Base-by-base conservation (phyloP, 1,140 invertebrate genomes). In the Dufourea novaeangliae region DNA sequence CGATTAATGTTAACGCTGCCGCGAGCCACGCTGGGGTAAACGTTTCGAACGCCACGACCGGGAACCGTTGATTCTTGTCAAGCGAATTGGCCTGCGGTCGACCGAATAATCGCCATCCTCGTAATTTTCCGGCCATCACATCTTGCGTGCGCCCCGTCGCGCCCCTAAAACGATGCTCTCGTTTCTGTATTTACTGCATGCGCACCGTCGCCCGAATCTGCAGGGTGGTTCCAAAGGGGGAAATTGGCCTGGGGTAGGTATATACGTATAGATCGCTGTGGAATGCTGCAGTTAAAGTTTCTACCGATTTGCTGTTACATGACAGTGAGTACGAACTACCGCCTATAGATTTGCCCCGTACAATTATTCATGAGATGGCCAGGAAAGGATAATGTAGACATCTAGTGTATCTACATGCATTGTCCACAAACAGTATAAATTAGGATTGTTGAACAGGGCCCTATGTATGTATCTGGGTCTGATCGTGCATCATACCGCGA, bases 11-110 rank as follows among this genome's bases (percentile, higher is more conserved):
- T 76, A 76, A 76, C 73, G 72, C 50, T 8, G 62, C 52, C 39
- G 41, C 66, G 29, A 20, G 52, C 41, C 39, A 32, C n/a, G 37
- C 22, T 17, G 27, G n/a, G 27, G n/a, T n/a, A n/a, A 75, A 54
- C 27, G 52, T 25, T 59, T 17, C 64, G 63, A 57, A 32, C 25
- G 20, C n/a, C 14, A n/a, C n/a, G 32, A 32, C 37, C 72, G 54
- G n/a, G n/a, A 46, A 69, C 46, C 73, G 73, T 76, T 76, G 73
- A 69, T 76, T 76, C 73, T 76, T 69, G 73, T 76, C 73, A 76
- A 32, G 39, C 54, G 52, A 76, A 76, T 76, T 76, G 73, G 73
- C 73, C 41, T 69, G 73, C 64, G 73, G 73, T 69, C 73, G 54
- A 76, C 73, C 73, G 64, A 76, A 69, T 69, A 76, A 76, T 76